A percentile compares a stretch with the other conserved stretches of the same genome.
These are phyloP conservation scores for Triplophysa tibetana DNA, from an alignment of 2,113 vertebrate genomes.

Conservation along the genomic window DNA sequence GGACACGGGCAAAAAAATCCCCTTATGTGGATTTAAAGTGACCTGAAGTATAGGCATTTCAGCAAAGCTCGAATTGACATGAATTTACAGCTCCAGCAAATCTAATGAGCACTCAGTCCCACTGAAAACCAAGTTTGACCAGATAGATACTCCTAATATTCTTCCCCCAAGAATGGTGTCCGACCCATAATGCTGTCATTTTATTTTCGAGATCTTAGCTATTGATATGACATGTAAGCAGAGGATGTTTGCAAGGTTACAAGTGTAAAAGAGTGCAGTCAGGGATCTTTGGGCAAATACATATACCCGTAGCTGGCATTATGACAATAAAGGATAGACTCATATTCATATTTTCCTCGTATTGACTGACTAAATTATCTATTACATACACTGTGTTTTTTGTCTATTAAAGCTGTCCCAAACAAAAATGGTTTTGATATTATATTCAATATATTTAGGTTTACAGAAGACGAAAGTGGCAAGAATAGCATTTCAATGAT, in stretches of 20 bases:
- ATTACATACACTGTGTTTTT: constrained; percentile 2
- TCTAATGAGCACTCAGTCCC: constrained; percentile 73
- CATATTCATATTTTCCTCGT: constrained; percentile 16
- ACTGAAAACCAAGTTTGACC: constrained; percentile 74
- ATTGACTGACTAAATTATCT: constrained; percentile 22
- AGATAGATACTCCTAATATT: constrained; percentile 74
- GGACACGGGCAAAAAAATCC: constrained; percentile 65
- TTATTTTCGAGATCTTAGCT: constrained; percentile 75
- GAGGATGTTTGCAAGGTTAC: constrained; percentile 62
- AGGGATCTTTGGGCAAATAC: constrained; percentile 47
- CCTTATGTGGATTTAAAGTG: constrained; percentile 67
- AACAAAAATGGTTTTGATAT: constrained; percentile 35
- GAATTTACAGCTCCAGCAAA: constrained; percentile 71
- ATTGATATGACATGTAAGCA: constrained; percentile 72
- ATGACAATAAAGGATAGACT: constrained; percentile 18
- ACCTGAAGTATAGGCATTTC: constrained; percentile 65
- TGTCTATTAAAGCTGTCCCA: constrained; percentile 36
- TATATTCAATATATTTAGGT: constrained; percentile 42
- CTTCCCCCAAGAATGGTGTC: constrained; percentile 69
- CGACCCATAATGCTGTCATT: constrained; percentile 74
- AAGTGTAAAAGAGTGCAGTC: constrained; percentile 58
- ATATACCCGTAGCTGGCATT: constrained; percentile 6
- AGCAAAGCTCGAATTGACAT: constrained; percentile 64
- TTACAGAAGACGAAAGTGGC: constrained; percentile 38
- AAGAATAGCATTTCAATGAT: constrained; percentile 46